phyloP scores from a whole-genome alignment of 2,888 invertebrate genomes.

The Drosophila ustulata region DNA sequence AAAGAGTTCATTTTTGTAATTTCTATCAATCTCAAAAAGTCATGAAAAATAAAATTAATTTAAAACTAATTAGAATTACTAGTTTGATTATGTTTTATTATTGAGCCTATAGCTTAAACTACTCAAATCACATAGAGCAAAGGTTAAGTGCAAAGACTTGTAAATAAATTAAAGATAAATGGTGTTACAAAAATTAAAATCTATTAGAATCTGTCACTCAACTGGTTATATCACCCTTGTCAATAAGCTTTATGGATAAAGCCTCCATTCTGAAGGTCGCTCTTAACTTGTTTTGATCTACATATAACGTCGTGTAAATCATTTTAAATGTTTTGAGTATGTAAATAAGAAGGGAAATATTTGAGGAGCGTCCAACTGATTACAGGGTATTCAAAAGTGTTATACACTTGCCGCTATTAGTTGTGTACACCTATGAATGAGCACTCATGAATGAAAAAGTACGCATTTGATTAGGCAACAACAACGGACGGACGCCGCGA shows the following conservation, averaged over 20 bases:
- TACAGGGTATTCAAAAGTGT: slow-evolving; percentile 25
- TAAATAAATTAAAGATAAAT: background rate
- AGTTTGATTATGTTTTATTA: too few species aligned
- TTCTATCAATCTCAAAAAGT: background rate
- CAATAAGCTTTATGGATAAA: background rate
- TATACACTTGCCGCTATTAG: background rate
- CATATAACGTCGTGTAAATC: background rate
- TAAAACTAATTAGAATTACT: too few species aligned
- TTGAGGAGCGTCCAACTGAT: background rate
- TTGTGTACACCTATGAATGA: slow-evolving; percentile 19
- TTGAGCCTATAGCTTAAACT: too few species aligned
- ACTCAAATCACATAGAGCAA: too few species aligned
- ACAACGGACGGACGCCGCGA: slow-evolving; percentile 4
- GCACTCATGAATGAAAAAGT: slow-evolving; percentile 67
- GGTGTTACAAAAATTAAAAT: background rate
- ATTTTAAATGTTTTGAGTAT: background rate
- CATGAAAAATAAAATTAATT: too few species aligned
- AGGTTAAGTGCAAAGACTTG: background rate
- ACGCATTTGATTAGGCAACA: slow-evolving; percentile 41
- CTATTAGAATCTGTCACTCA: background rate
- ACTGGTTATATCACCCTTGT: background rate
- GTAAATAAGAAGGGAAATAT: background rate
- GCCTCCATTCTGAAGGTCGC: background rate
- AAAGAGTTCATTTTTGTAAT: background rate
- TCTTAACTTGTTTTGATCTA: background rate